Base-by-base conservation (phyloP, 2,888 invertebrate species). In the Theodoxus fluviatilis region DNA sequence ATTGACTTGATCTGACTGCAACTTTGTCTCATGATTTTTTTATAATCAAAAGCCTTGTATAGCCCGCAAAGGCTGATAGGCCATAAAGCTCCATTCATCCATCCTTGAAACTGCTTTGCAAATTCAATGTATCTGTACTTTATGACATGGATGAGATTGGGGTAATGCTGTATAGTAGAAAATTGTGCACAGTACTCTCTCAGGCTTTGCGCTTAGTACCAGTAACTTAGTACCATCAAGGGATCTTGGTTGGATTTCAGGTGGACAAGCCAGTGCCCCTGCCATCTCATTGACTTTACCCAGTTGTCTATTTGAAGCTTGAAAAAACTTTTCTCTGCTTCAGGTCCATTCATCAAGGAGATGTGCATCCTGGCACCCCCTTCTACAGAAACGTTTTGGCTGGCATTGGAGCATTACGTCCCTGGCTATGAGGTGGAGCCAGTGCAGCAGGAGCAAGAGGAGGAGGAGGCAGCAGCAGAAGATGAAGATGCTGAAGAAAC, bases 331-430 rank as follows among this genome's bases (percentile, higher is more conserved):
- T 57, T 68, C 67, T 15, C 43, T 70, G 55, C 69, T 74, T 7
- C 76, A 83, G 83, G 78, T 64, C 76, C 76, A n/a, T 75, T 82
- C 61, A 76, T 84, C 38, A 73, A 73, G 9, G 71, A 76, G 37
- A 71, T 80, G 1, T 65, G 37, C 9, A 63, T 84, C 25, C 73
- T 80, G 49, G 81, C 81, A 2, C 84, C 83, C 7, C 84, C 84
- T 35, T 84, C 84, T n/a, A 73, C 74, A 4, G 83, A 83, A 71
- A 67, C 72, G 22, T 82, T 83, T 72, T 37, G 73, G 6, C 64
- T 84, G 35, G 65, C 74, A n/a, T 59, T 74, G 0, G 75, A 74
- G 22, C 70, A 76, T 37, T 77, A 77, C 70, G 74, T 77, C 1
- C 75, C 75, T 9, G 77, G 75, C 35, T 65, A 65, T 35, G 67